Conservation (phyloP, 2,888 invertebrate species). For the Melolontha melolontha region DNA sequence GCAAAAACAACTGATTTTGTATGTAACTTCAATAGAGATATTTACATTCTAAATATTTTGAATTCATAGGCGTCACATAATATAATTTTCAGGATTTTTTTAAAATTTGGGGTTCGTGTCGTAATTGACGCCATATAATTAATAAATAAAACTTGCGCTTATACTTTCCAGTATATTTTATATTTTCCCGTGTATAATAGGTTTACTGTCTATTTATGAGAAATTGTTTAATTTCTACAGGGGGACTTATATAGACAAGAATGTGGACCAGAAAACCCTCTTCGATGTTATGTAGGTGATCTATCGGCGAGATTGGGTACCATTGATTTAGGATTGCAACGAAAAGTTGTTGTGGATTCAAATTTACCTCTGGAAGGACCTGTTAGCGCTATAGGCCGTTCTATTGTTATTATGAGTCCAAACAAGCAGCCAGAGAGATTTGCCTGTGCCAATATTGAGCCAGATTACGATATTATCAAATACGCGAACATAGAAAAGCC, state of each 20-base stretch:
- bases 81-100: no score
- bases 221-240: slow-evolving; percentile 65
- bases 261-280: slow-evolving; percentile 88
- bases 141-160: no score
- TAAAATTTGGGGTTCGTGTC: no score
- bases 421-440: slow-evolving; percentile 78
- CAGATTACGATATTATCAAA: slow-evolving; percentile 91
- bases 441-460: slow-evolving; percentile 92
- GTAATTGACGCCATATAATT: no score
- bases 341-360: slow-evolving; percentile 84
- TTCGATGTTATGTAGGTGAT: slow-evolving; percentile 93
- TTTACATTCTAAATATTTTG: no score
- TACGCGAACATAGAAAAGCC: slow-evolving; percentile 89
- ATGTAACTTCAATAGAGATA: no score
- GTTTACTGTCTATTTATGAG: no score
- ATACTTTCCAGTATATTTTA: no score
- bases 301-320: slow-evolving; percentile 86
- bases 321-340: slow-evolving; percentile 82
- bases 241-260: slow-evolving; percentile 86
- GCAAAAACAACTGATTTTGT: no score
- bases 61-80: no score
- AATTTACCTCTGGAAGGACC: slow-evolving; percentile 88
- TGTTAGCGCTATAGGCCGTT: slow-evolving; percentile 84
- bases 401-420: slow-evolving; percentile 85
- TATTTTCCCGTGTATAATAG: no score